phyloP scores from a whole-genome alignment of 2,888 invertebrate genomes.

The Sialis fuliginosa region DNA sequence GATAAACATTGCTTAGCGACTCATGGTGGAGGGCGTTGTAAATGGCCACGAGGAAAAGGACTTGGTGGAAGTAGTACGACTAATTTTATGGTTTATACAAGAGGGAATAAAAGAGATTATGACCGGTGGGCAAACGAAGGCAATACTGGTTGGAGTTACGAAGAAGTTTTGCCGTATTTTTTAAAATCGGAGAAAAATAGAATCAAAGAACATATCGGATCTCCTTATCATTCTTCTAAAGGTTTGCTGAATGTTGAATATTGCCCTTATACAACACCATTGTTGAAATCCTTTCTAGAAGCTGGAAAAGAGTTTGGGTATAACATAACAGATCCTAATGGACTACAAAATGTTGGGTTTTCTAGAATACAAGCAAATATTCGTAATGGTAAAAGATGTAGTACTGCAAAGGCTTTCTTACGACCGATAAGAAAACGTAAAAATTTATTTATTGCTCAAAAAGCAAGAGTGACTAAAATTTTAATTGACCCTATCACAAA shows the following conservation, averaged over 20 bases:
- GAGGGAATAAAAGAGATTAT: constrained; percentile 65
- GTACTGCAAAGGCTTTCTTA: constrained; percentile 63
- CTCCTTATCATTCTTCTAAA: constrained; percentile 42
- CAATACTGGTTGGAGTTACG: constrained; percentile 64
- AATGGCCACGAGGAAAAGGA: constrained; percentile 60
- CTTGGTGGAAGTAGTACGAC: constrained; percentile 70
- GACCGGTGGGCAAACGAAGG: constrained; percentile 66
- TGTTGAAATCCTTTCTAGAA: constrained; percentile 44
- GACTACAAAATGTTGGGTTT: constrained; percentile 43
- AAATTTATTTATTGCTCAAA: constrained; percentile 54
- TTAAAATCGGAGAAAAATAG: constrained; percentile 56
- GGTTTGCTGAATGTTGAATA: constrained; percentile 54
- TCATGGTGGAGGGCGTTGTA: constrained; percentile 36
- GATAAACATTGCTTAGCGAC: constrained; percentile 28
- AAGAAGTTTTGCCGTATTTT: constrained; percentile 58
- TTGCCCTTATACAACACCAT: constrained; percentile 41
- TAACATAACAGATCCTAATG: constrained; percentile 52
- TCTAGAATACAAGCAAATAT: constrained; percentile 53
- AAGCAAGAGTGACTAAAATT: constrained; percentile 48
- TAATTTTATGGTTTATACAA: constrained; percentile 70
- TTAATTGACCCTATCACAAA: constrained; percentile 43
- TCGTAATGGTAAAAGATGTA: constrained; percentile 54
- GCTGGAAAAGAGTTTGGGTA: constrained; percentile 55
- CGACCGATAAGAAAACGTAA: constrained; percentile 40
- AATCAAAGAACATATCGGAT: constrained; percentile 36